These are phyloP conservation scores for Leptocoma aspasia DNA, from an alignment of 2,113 vertebrate species.

Conservation along the genomic window DNA sequence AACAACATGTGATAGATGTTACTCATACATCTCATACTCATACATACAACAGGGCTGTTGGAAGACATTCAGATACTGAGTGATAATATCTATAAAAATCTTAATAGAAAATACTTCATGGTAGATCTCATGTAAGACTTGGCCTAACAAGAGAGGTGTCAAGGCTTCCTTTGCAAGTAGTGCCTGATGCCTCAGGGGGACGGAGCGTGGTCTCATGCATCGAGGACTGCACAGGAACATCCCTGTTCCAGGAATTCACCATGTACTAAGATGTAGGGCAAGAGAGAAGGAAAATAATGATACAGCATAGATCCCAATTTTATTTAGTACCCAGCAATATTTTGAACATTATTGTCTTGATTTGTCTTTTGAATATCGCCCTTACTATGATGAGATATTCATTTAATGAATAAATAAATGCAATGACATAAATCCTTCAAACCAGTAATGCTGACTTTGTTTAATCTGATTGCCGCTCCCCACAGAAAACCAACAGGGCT, in stretches of 20 bases:
- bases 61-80: neutral
- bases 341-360: neutral
- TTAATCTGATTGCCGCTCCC: neutral
- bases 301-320: neutral
- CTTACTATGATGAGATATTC: neutral
- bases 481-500: neutral
- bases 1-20: neutral
- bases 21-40: neutral
- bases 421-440: neutral
- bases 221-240: fast-evolving
- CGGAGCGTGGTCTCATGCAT: neutral
- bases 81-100: neutral
- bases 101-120: neutral
- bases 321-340: neutral
- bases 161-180: neutral
- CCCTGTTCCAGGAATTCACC: neutral
- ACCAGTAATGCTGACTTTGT: neutral
- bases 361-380: neutral
- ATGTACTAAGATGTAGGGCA: neutral
- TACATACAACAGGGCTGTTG: neutral
- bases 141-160: neutral
- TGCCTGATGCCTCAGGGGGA: neutral
- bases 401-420: neutral
- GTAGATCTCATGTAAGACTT: neutral
- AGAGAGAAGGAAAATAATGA: neutral